Base-by-base conservation (phyloP, 2,797 vertebrate genomes). In the Thripadectes ignobilis region DNA sequence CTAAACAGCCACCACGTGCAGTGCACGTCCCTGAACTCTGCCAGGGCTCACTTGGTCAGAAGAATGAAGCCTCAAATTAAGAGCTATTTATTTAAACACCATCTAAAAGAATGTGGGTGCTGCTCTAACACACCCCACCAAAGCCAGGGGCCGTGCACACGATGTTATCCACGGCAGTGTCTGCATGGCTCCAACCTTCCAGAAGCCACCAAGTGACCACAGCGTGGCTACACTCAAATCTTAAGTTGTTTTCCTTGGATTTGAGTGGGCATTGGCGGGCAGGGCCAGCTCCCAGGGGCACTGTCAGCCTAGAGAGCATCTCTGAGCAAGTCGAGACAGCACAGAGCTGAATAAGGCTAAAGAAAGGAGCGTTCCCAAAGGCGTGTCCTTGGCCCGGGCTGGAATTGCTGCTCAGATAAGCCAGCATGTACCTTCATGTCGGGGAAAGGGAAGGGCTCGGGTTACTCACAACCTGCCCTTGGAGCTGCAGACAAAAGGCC, bases 381-480 rank as follows among this genome's bases (percentile, higher is more conserved):
- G 97, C 94, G 97, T 65, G 92, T 36, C 78, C 52, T 43, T 88
- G 91, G 91, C 61, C 95, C 62, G 9, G 78, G 93, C 81, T 92
- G 88, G 87, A 96, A 95, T 59, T 18, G 67, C 90, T 13, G 88
- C 96, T 92, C 83, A 52, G 96, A 97, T 93, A 96, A 96, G 59
- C 61, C 91, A 27, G 97, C 97, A 21, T 97, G 97, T 98, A 71
- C 84, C 81, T 96, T 96, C 97, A 97, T 88, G 97, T 49, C 87
- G 54, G 95, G 83, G 46, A 71, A 92, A 95, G 96, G 97, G 97
- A 96, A 97, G 97, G 97, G 98, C 97, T 96, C 55, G 8, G 54
- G 48, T 92, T 96, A 96, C 96, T 97, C 97, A 96, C 90, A 65
- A 32, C 6, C 86, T 45, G 69, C 51, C 66, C 43, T 62, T 46